These are phyloP conservation scores for Pinctada fucata DNA, from an alignment of 2,888 invertebrate genomes.

Conservation along the genomic window DNA sequence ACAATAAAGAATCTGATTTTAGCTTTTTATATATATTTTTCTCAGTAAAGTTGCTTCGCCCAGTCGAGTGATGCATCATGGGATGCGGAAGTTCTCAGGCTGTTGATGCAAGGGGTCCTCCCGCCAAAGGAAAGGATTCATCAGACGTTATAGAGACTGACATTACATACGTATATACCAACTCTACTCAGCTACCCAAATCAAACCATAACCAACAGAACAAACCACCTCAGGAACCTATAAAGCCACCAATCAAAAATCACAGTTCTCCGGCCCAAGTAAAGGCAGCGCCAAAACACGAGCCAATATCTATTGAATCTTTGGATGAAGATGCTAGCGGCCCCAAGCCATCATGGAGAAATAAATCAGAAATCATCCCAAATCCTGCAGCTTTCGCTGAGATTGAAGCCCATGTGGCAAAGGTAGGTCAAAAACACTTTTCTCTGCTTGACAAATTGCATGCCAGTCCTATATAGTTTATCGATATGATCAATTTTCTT, in stretches of 20 bases:
- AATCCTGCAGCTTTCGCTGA: constrained; percentile 9
- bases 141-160: not conserved
- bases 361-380: constrained; percentile 19
- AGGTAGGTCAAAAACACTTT: not conserved
- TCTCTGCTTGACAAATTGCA: not conserved
- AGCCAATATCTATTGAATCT: not conserved
- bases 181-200: not conserved
- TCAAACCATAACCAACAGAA: not conserved
- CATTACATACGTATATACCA: not conserved
- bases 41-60: no score
- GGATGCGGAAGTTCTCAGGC: not conserved
- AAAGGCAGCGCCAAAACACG: not conserved
- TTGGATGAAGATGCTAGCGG: not conserved
- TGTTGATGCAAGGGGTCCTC: not conserved
- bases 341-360: constrained; percentile 18
- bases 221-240: not conserved
- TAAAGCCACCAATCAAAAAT: not conserved
- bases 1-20: no score
- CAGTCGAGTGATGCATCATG: not conserved
- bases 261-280: no score
- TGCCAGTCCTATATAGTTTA: no score
- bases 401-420: constrained; percentile 28
- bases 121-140: not conserved
- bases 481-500: no score
- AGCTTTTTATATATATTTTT: no score